A percentile compares a stretch with the other conserved stretches of the same genome.
Evolutionary conservation across 2,113 vertebrate species (phyloP).

Genomic region (Fulica atra): DNA sequence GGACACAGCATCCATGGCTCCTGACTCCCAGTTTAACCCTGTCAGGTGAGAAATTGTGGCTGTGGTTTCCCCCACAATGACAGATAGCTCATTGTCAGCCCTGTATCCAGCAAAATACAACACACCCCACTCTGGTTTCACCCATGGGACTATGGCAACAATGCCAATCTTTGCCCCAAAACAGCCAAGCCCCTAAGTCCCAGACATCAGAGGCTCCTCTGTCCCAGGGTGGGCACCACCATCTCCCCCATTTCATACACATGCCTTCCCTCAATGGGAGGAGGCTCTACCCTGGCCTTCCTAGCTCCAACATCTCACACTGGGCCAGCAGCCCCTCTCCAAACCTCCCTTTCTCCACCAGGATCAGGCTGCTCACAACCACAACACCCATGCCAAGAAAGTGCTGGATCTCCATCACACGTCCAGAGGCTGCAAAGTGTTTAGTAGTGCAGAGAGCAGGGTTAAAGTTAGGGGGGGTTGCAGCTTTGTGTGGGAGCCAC

Average conservation of each 20-base stretch:
- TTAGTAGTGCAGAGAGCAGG: not conserved
- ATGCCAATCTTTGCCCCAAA: not conserved
- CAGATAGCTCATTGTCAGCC: not conserved
- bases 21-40: not conserved
- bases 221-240: not conserved
- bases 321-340: not conserved
- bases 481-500: not conserved
- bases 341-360: not conserved
- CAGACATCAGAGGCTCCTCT: not conserved
- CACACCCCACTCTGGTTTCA: accelerated
- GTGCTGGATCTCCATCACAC: not conserved
- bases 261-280: not conserved
- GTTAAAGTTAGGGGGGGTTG: not conserved
- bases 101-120: not conserved
- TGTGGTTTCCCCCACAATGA: not conserved
- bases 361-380: not conserved
- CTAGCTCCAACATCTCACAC: not conserved
- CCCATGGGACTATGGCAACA: accelerated
- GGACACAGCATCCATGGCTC: not conserved
- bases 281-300: not conserved
- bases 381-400: too few species aligned
- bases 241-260: not conserved
- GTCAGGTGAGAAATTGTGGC: not conserved
- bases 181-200: not conserved
- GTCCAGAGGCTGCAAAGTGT: not conserved